Percentiles rank a stretch among this genome's conserved stretches.
Evolutionary conservation across 2,797 vertebrate species (phyloP).

Genomic region (Remorina albescens): DNA sequence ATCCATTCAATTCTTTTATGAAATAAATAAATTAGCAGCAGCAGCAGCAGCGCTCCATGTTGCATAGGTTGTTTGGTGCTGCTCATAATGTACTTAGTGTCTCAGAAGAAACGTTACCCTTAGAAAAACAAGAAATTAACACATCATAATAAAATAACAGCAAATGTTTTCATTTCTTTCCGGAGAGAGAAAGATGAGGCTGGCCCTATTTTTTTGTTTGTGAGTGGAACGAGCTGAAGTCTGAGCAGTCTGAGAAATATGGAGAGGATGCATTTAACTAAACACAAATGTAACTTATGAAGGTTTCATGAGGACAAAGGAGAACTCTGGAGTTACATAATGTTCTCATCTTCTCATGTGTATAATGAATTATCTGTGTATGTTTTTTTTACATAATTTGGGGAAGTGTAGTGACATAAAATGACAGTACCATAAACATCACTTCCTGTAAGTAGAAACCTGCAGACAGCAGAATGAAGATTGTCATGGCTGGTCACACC

Average conservation of each 20-base stretch:
- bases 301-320: slow-evolving; percentile 26
- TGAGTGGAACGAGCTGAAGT: slow-evolving; percentile 10
- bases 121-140: slow-evolving; percentile 31
- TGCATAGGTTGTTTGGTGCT: slow-evolving; percentile 3
- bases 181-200: slow-evolving; percentile 10
- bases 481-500: not conserved
- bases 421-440: not conserved
- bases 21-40: slow-evolving; percentile 29
- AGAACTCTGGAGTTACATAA: slow-evolving; percentile 35
- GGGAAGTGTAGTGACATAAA: not conserved
- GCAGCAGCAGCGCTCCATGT: not conserved
- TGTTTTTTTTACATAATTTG: slow-evolving; percentile 27
- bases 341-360: slow-evolving; percentile 11
- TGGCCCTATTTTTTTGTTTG: slow-evolving; percentile 2
- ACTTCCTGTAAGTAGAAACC: not conserved
- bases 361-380: slow-evolving; percentile 22
- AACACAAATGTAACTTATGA: slow-evolving; percentile 23
- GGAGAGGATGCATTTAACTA: slow-evolving; percentile 26
- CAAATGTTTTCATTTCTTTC: slow-evolving; percentile 5
- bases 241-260: slow-evolving; percentile 21
- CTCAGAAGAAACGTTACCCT: slow-evolving; percentile 10
- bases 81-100: slow-evolving; percentile 22
- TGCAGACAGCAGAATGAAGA: not conserved
- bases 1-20: slow-evolving; percentile 30
- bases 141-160: slow-evolving; percentile 28